phyloP scores from a whole-genome alignment of 2,888 invertebrate species.

The Drosophila fulvimacula region DNA sequence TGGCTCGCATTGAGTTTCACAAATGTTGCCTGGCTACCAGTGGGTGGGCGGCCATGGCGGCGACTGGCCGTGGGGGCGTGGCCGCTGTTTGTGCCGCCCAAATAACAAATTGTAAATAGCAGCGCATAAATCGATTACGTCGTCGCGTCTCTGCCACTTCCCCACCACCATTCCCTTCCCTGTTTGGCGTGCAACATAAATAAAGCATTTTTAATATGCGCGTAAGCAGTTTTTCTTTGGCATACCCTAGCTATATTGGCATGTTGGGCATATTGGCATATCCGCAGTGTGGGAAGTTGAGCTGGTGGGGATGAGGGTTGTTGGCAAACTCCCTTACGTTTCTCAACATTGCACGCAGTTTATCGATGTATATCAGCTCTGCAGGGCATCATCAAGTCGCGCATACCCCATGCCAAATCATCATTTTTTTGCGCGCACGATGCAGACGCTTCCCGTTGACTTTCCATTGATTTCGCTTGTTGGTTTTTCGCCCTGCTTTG shows the following conservation, averaged over 20 bases:
- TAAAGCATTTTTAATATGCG: slow-evolving; percentile 78
- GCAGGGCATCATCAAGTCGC: not conserved
- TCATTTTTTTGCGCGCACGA: not conserved
- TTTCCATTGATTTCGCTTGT: slow-evolving; percentile 57
- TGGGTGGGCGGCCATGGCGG: no score
- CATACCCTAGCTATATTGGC: slow-evolving; percentile 18
- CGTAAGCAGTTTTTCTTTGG: slow-evolving; percentile 52
- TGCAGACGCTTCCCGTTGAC: slow-evolving; percentile 14
- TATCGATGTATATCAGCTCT: not conserved
- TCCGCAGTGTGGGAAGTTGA: not conserved
- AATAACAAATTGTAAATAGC: slow-evolving; percentile 78
- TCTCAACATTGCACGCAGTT: no score
- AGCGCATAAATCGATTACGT: slow-evolving; percentile 74
- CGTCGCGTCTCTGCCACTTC: slow-evolving; percentile 2
- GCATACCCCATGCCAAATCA: not conserved
- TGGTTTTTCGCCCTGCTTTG: slow-evolving; percentile 31
- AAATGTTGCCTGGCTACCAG: slow-evolving; percentile 30
- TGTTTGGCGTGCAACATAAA: slow-evolving; percentile 49
- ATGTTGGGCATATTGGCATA: not conserved
- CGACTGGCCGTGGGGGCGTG: not conserved
- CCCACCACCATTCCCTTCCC: not conserved
- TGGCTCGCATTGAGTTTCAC: slow-evolving; percentile 45
- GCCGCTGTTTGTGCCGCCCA: slow-evolving; percentile 31
- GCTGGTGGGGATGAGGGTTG: not conserved
- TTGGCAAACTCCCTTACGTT: not conserved